Evolutionary conservation across 2,888 invertebrate species (phyloP).

Genomic region (Pollenia labialis): DNA sequence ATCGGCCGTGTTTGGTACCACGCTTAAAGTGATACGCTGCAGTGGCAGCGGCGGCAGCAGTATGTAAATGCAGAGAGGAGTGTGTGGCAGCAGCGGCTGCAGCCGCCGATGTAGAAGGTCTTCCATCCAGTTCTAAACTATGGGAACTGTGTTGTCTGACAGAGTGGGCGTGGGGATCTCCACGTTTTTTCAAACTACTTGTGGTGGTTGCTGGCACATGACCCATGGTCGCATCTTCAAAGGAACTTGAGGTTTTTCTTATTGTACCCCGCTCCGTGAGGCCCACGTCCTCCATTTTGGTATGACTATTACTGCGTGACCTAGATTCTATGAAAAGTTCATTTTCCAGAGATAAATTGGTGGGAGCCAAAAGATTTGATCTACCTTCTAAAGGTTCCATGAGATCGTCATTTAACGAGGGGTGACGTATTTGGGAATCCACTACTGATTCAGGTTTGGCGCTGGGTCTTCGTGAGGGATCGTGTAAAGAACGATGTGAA

Average conservation of each 20-base stretch:
- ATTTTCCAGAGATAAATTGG: slow-evolving; percentile 83
- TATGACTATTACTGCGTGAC: slow-evolving; percentile 84
- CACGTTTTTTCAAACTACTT: slow-evolving; percentile 81
- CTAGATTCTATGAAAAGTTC: slow-evolving; percentile 82
- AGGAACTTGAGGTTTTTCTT: slow-evolving; percentile 81
- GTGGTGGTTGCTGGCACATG: slow-evolving; percentile 77
- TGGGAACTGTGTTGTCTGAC: slow-evolving; percentile 83
- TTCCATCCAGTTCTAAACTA: slow-evolving; percentile 82
- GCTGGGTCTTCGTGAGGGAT: slow-evolving; percentile 81
- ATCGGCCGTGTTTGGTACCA: slow-evolving; percentile 83
- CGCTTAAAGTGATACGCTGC: slow-evolving; percentile 83
- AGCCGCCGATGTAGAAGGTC: slow-evolving; percentile 81
- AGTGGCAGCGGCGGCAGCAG: slow-evolving; percentile 81
- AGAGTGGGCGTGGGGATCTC: slow-evolving; percentile 78
- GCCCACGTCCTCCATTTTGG: slow-evolving; percentile 83
- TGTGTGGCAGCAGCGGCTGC: slow-evolving; percentile 76
- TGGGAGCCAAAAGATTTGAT: slow-evolving; percentile 78
- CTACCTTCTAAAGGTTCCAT: slow-evolving; percentile 79
- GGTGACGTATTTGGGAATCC: slow-evolving; percentile 83
- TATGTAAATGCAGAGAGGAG: slow-evolving; percentile 80
- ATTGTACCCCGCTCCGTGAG: slow-evolving; percentile 74
- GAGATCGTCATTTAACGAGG: slow-evolving; percentile 83
- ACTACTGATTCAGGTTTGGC: slow-evolving; percentile 81
- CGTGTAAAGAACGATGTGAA: slow-evolving; percentile 84
- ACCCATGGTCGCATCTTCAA: slow-evolving; percentile 79